Evolutionary conservation across 1,140 invertebrate genomes (phyloP), one percentile per base, ranked within the genome.

Genomic region (Melanaphis sacchari): DNA sequence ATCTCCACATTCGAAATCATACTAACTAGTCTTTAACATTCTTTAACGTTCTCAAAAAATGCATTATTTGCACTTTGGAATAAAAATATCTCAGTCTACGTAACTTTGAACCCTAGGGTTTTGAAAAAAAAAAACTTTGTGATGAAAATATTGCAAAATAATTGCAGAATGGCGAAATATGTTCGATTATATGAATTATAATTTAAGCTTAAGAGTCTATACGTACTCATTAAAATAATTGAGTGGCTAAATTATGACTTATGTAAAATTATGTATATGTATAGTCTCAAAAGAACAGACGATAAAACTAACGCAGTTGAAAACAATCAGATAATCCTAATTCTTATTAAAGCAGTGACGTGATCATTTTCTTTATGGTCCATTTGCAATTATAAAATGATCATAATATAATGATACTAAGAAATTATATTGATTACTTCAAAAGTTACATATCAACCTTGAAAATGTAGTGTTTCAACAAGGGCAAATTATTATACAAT

Each of bases 261-360:
- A 15, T 15, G 15, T 15, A 18, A 21, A 15, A 76, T 76, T 66
- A 66, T 66, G 4, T 26, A 54, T 9, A n/a, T 36, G n/a, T 76
- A 15, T n/a, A n/a, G 59, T 18, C 31, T 76, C 15, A n/a, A n/a
- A 76, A 9, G 4, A n/a, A 59, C 31, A 4, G 36, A 82, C 38
- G 81, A 40, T 82, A 40, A 82, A 82, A 31, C 81, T 4, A 22
- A 18, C 76, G 11, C 21, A 38, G 31, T 59, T 59, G 26, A 59
- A 59, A 40, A 82, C 81, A 24, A 82, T 82, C 38, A 82, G 81
- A 82, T 82, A 38, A 82, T 82, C 81, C 81, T 82, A 82, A 82
- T 82, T 40, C 21, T 38, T 26, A 40, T 38, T 82, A 82, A 3
- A 40, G 8, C 81, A 24, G 81, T 40, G 38, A 40, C 36, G 38